Evolutionary conservation across 37 sponge, comb jelly and placozoan genomes (phyloP), one percentile per base, ranked within the genome.

Genomic region (Geodia barretti): DNA sequence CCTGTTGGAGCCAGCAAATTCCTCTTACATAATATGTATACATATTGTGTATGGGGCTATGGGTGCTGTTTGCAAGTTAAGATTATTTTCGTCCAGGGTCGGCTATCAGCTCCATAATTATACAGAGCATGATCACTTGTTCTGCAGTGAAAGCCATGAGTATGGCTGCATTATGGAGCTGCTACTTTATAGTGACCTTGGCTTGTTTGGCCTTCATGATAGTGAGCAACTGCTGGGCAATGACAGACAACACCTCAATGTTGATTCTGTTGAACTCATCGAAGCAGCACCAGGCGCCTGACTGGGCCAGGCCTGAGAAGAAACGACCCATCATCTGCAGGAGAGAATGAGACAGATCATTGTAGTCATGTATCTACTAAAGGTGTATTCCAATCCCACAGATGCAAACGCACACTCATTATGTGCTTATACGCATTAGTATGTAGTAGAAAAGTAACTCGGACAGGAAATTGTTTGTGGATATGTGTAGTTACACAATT

Each of bases 281-380:
- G 70, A 98, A 98, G 71, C 99, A 98, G 83, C 99, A 98, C 99
- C 99, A 98, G 20, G 99, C 99, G 30, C 99, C 99, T 0, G 96
- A 94, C 61, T 96, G 93, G 38, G 99, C 97, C 59, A 98, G 86
- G n/a, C 99, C 99, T 47, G 99, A 98, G 88, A 98, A 98, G 88
- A 98, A 98, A 30, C 97, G 78, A 54, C 99, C 99, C 99, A 98
- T 98, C 99, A 98, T 98, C 89, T 91, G 61, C 33, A 43, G 35
- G 36, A 41, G 14, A 59, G 14, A 59, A 21, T 59, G 60, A 14
- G 14, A 59, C 60, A 59, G 14, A 21, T 19, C 19, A 59, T 21
- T 19, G 14, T 59, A 59, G 60, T 19, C 60, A 59, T 59, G 19
- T 14, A 59, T 59, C 60, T 59, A 19, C 19, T 59, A 59, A 21